Conservation (phyloP, 2,888 invertebrate species). For the Ptilodon capucinus region DNA sequence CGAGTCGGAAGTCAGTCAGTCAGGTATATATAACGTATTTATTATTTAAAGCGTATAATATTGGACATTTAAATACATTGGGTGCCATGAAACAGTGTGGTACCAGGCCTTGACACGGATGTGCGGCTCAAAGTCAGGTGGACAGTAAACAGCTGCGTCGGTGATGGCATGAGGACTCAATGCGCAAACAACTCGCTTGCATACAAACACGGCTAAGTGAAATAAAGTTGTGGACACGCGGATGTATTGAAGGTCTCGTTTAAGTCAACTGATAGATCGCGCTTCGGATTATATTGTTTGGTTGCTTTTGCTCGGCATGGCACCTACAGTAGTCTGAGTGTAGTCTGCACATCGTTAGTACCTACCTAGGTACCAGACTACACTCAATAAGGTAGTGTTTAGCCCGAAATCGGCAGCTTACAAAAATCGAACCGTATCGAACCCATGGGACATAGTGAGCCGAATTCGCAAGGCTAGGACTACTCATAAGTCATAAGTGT, state of each 20-base stretch:
- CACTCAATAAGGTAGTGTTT: too few species aligned
- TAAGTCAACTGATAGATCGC: neutral
- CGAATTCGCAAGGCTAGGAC: too few species aligned
- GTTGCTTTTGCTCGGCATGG: too few species aligned
- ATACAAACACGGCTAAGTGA: slow-evolving; percentile 19
- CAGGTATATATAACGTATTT: slow-evolving; percentile 10
- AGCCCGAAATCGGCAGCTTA: too few species aligned
- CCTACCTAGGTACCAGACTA: too few species aligned
- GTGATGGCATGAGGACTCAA: slow-evolving; percentile 29
- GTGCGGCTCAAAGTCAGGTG: slow-evolving; percentile 55
- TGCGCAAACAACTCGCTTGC: slow-evolving; percentile 14
- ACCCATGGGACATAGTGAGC: too few species aligned
- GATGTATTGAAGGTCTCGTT: slow-evolving; percentile 11
- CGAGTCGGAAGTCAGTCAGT: too few species aligned
- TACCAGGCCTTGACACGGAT: slow-evolving; percentile 55
- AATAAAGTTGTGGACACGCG: slow-evolving; percentile 16
- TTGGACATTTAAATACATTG: slow-evolving; percentile 21
- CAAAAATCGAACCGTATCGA: too few species aligned
- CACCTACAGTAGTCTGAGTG: too few species aligned
- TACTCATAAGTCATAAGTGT: too few species aligned
- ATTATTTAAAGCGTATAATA: slow-evolving; percentile 16
- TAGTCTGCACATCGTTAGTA: too few species aligned
- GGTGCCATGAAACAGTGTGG: slow-evolving; percentile 26
- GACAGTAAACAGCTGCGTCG: slow-evolving; percentile 45
- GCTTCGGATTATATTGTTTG: too few species aligned